Conservation (phyloP, 2,113 vertebrate genomes). For the Melierax canorus region DNA sequence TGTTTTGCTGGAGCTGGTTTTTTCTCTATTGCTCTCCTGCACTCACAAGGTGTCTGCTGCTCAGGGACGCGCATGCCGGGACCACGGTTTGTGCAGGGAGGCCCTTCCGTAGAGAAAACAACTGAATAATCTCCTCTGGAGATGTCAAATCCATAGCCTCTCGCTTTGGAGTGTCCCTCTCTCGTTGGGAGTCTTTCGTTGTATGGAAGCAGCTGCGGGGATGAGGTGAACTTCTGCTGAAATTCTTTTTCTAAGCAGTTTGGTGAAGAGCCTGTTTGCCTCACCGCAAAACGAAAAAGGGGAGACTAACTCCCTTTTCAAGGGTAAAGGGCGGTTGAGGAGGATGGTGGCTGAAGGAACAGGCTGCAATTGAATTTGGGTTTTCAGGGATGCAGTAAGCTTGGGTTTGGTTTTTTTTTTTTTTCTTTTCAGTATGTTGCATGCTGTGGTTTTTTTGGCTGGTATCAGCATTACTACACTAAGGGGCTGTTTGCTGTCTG, state of each 20-base stretch:
- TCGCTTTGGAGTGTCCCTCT: neutral
- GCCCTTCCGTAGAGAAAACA: neutral
- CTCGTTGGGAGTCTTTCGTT: neutral
- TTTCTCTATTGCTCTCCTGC: neutral
- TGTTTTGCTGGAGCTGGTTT: neutral
- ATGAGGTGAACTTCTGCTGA: neutral
- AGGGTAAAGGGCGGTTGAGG: neutral
- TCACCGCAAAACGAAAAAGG: neutral
- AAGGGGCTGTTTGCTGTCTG: slow-evolving; percentile 51
- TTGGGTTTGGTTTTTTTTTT: neutral
- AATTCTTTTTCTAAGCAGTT: neutral
- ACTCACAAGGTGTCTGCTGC: neutral
- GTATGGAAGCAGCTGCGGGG: neutral
- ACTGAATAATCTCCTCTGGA: neutral
- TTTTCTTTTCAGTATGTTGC: neutral
- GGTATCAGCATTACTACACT: neutral
- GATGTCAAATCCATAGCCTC: neutral
- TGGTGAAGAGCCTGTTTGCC: neutral
- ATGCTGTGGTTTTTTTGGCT: neutral
- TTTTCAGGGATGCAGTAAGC: neutral
- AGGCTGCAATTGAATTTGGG: neutral
- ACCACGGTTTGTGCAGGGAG: neutral
- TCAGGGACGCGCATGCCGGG: accelerated
- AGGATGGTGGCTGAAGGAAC: neutral
- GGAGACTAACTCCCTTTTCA: neutral